Evolutionary conservation across 2,113 vertebrate genomes (phyloP).

Genomic region (Cheilinus undulatus): DNA sequence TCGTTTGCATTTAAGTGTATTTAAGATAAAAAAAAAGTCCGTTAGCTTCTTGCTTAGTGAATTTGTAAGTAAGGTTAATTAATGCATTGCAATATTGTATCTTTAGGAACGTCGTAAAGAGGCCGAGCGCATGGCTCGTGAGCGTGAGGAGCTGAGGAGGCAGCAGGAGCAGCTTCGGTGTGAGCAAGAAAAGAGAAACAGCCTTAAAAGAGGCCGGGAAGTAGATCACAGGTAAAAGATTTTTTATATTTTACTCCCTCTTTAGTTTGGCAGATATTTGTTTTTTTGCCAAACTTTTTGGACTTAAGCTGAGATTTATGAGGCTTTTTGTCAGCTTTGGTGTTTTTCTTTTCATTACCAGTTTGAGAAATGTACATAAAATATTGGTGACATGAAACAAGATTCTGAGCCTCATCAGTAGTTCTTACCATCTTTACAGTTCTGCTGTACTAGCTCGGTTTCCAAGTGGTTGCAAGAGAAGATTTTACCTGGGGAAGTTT

Average conservation of each 20-base stretch:
- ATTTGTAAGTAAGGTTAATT: neutral
- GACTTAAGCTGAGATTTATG: neutral
- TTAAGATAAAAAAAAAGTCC: no score
- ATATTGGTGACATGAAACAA: no score
- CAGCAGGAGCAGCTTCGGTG: conserved; percentile 98
- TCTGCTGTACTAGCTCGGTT: no score
- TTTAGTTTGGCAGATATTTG: neutral
- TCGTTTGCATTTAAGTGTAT: no score
- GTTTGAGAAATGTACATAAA: no score
- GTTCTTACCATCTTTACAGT: no score
- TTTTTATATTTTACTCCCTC: neutral
- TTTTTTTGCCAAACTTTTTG: neutral
- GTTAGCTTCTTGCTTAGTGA: no score
- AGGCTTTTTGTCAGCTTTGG: no score
- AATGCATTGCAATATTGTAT: neutral
- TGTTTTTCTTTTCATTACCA: no score
- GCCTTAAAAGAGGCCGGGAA: conserved; percentile 94
- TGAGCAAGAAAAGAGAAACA: conserved; percentile 96
- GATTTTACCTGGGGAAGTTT: no score
- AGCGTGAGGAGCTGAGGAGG: conserved; percentile 93
- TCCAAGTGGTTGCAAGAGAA: no score
- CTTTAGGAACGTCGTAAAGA: conserved; percentile 95
- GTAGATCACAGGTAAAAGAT: conserved; percentile 91
- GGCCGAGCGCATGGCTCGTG: conserved; percentile 93
- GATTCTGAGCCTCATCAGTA: no score